These are phyloP conservation scores for Ferrisia virgata DNA, from an alignment of 2,888 invertebrate species.

Conservation along the genomic window DNA sequence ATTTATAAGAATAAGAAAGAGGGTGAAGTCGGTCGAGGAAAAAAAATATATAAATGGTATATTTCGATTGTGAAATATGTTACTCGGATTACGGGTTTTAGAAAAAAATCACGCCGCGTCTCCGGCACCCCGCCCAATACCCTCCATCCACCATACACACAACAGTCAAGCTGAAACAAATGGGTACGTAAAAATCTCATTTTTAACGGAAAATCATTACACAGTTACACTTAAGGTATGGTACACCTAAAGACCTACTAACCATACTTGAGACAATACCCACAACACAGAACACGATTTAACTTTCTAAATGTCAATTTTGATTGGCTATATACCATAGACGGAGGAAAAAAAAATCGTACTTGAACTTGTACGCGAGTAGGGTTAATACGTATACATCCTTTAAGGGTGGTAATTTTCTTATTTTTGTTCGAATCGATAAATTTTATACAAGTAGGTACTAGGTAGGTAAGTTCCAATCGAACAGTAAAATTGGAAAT, in stretches of 20 bases:
- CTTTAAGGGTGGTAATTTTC: neutral
- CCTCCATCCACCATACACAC: too few species aligned
- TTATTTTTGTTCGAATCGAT: neutral
- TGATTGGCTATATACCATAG: neutral
- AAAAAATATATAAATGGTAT: conserved; percentile 13
- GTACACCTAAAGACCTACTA: too few species aligned
- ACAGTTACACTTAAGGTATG: too few species aligned
- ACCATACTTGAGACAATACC: too few species aligned
- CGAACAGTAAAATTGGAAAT: neutral
- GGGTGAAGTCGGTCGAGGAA: conserved; percentile 17
- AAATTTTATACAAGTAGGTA: too few species aligned
- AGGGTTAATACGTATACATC: neutral
- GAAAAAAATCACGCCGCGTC: conserved; percentile 11
- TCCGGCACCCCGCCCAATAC: too few species aligned
- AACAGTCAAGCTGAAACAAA: conserved; percentile 26
- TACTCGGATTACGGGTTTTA: conserved; percentile 22
- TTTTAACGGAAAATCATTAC: conserved; percentile 28
- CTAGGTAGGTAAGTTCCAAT: too few species aligned
- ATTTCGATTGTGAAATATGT: conserved; percentile 12
- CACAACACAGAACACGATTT: neutral
- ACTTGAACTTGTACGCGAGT: neutral
- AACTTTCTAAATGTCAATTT: neutral
- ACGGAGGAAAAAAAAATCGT: neutral
- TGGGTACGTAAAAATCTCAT: conserved; percentile 25
- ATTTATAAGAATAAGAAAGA: conserved; percentile 27